These are phyloP conservation scores for Sipunculus nudus DNA, from an alignment of 2,888 invertebrate genomes.

Conservation along the genomic window DNA sequence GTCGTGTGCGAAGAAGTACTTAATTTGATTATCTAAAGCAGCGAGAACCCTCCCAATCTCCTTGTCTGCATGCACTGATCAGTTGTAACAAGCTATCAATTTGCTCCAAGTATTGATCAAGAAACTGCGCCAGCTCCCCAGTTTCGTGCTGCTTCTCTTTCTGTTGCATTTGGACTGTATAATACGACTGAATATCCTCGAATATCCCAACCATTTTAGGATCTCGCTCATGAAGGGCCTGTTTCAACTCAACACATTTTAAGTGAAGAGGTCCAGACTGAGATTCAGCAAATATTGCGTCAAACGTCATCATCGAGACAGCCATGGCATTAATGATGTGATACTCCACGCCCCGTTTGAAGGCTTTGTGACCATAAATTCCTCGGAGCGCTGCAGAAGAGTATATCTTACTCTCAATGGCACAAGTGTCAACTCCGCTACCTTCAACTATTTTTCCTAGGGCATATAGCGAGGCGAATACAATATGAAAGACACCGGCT, in stretches of 20 bases:
- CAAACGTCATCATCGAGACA: constrained; percentile 4
- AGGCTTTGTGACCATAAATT: constrained; percentile 21
- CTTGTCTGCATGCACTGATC: constrained; percentile 14
- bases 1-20: constrained; percentile 25
- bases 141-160: not conserved
- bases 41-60: constrained; percentile 25
- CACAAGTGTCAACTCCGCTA: constrained; percentile 19
- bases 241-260: not conserved
- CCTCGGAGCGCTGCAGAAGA: constrained; percentile 23
- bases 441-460: constrained; percentile 26
- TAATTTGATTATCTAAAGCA: constrained; percentile 19
- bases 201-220: not conserved
- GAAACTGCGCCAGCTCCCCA: constrained; percentile 19
- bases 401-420: constrained; percentile 26
- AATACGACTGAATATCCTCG: constrained; percentile 1
- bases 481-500: constrained; percentile 19
- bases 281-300: not conserved
- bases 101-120: constrained; percentile 6
- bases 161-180: not conserved
- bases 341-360: constrained; percentile 26
- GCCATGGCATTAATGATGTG: constrained; percentile 5
- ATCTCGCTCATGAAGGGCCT: constrained; percentile 1
- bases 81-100: constrained; percentile 15
- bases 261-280: not conserved
- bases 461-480: constrained; percentile 26